Evolutionary conservation across 2,888 invertebrate genomes (phyloP), one percentile per base, ranked within the genome.

Genomic region (Drosophila koepferae): DNA sequence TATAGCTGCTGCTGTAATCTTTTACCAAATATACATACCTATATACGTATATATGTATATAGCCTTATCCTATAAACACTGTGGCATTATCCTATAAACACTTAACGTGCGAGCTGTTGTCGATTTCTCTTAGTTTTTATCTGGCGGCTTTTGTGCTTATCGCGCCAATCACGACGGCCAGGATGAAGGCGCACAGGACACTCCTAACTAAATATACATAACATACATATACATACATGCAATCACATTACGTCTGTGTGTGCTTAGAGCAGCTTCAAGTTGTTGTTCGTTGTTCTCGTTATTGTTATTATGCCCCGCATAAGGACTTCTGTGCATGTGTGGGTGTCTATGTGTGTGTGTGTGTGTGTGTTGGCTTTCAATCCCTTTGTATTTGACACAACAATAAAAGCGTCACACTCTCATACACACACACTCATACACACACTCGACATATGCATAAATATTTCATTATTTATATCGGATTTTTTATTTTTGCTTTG

Each of bases 391-490:
- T 81, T 84, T 80, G 72, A 55, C 68, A 73, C 73, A 80, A 85
- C 82, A 86, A 89, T 79, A 77, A 83, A 56, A 67, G 53, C 49
- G 18, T 51, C 68, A 71, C 63, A 60, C 53, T 56, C 46, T 58
- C 70, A 53, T 58, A 44, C 58, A 66, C 48, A 54, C 67, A 71
- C 65, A 56, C 51, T 55, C 55, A 41, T 46, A 62, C 14, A 46
- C 14, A 46, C 54, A 44, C 59, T 31, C 56, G 55, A 49, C 63
- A 58, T 34, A 56, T 71, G 74, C 69, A 81, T 89, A 80, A 81
- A 89, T 87, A 89, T 87, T 87, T 85, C 66, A 89, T 87, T 87
- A 86, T 81, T 75, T 89, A 68, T 82, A 82, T 86, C 77, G 89
- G 85, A 80, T 86, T 84, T 85, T 77, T 58, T 36, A 60, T 69